Base-by-base conservation (phyloP, 92 coral and sea anemone species). In the Epizoanthus rinbou region DNA sequence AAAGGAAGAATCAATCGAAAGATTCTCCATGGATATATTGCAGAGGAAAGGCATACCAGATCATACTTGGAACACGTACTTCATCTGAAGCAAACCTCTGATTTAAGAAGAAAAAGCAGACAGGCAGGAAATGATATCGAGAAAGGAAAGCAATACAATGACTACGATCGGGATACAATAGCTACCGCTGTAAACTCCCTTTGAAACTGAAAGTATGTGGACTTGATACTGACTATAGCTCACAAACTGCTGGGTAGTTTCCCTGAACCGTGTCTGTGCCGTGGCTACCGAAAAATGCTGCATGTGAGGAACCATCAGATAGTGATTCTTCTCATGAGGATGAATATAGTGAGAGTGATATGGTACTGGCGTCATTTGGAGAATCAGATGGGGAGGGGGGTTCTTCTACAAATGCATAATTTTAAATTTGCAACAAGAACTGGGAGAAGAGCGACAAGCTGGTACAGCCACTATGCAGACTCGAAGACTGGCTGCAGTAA, bases 391-490 rank as follows among this genome's bases (percentile, higher is more conserved):
- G 18, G 33, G 45, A 67, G 73, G 73, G 73, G 73, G 73, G 28
- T 67, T 67, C 73, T 67, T 67, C 16, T 23, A 67, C 73, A 67
- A 67, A 23, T 67, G 41, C 41, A 37, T 69, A 69, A 69, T 14
- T 69, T 69, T 69, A 57, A 69, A 69, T 54, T 69, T 69, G 57
- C 57, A 69, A 41, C 75, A 69, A 69, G 75, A 69, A 69, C 75
- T 69, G 75, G 75, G 75, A 69, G 75, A 69, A 43, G 75, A 69
- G 75, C 56, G 21, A 69, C 53, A 69, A 69, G 56, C 75, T 69
- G 75, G 7, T 69, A 41, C 75, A 69, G 57, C 75, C 8, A 56
- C 75, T 37, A 69, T 69, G 75, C 56, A 69, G 31, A 28, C 31
- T 28, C 31, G 54, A 69, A 69, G 75, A 69, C 75, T 69, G 75